Conservation (phyloP, 2,113 vertebrate genomes). For the Lucifuga dentata region DNA sequence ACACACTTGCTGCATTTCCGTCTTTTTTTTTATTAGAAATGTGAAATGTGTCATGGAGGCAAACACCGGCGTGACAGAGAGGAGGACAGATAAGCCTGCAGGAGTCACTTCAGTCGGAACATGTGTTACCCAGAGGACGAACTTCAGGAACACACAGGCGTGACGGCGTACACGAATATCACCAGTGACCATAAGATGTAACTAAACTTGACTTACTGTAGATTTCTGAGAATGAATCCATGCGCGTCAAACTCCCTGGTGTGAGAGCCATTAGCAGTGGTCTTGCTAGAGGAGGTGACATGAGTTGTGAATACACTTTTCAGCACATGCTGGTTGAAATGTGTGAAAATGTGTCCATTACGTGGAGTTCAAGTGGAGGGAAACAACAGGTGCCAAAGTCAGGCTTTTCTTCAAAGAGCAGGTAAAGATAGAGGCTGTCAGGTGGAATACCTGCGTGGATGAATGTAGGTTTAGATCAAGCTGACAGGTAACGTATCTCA, state of each 20-base stretch:
- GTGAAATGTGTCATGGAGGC: slow-evolving; percentile 66
- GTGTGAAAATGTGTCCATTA: slow-evolving; percentile 69
- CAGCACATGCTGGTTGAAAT: slow-evolving; percentile 24
- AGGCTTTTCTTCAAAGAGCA: slow-evolving; percentile 40
- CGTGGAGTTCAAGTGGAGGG: slow-evolving; percentile 39
- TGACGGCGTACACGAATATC: slow-evolving; percentile 47
- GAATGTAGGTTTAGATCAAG: slow-evolving; percentile 50
- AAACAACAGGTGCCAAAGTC: slow-evolving; percentile 57
- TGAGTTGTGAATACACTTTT: slow-evolving; percentile 55
- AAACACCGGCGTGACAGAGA: slow-evolving; percentile 48
- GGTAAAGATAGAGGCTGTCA: slow-evolving; percentile 21
- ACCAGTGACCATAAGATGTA: slow-evolving; percentile 52
- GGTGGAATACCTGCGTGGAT: slow-evolving; percentile 41
- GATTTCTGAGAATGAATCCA: slow-evolving; percentile 49
- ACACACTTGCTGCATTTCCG: slow-evolving; percentile 43
- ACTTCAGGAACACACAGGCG: slow-evolving; percentile 37
- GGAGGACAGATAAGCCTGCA: slow-evolving; percentile 65
- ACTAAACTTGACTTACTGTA: slow-evolving; percentile 31
- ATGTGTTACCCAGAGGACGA: slow-evolving; percentile 60
- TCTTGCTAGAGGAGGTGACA: slow-evolving; percentile 51
- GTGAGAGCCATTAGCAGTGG: slow-evolving; percentile 68
- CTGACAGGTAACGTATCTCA: slow-evolving; percentile 55
- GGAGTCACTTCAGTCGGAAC: slow-evolving; percentile 36
- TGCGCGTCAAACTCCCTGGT: slow-evolving; percentile 60
- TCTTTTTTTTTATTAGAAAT: slow-evolving; percentile 63